Percentiles rank a stretch among this genome's conserved stretches.
Evolutionary conservation across 1,140 invertebrate genomes (phyloP).

Genomic region (Formica exsecta): DNA sequence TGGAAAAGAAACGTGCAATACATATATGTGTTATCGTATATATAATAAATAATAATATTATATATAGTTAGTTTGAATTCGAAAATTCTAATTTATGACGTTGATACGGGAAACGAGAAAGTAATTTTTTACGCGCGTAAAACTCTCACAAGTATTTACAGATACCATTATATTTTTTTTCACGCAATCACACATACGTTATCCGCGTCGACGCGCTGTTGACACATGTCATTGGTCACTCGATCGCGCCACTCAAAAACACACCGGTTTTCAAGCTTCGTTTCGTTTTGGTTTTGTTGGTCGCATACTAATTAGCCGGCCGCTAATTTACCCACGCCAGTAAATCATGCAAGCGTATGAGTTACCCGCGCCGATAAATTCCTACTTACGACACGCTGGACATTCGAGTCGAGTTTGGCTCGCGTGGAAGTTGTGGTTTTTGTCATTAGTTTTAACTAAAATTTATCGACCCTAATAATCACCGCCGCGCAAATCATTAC

Average conservation of each 20-base stretch:
- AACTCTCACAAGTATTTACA: constrained; percentile 14
- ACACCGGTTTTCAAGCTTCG: constrained; percentile 29
- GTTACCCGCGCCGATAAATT: constrained; percentile 68
- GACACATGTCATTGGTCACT: constrained; percentile 54
- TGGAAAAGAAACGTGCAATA: background rate
- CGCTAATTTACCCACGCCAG: constrained; percentile 53
- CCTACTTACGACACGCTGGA: constrained; percentile 53
- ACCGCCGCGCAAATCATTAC: constrained; percentile 61
- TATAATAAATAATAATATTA: background rate
- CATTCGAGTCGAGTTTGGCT: constrained; percentile 45
- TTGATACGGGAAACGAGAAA: background rate
- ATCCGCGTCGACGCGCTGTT: constrained; percentile 2
- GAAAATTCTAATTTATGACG: background rate
- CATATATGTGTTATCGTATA: background rate
- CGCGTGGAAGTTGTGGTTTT: constrained; percentile 54
- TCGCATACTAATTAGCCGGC: constrained; percentile 68
- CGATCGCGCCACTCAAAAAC: constrained; percentile 38
- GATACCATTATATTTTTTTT: background rate
- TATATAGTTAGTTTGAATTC: background rate
- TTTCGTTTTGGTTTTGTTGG: constrained; percentile 56
- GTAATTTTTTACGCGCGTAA: background rate
- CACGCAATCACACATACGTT: background rate
- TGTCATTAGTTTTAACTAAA: constrained; percentile 67
- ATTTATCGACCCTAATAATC: constrained; percentile 70
- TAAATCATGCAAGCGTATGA: constrained; percentile 61